Conservation (phyloP, 2,797 vertebrate species). For the Macrochelys suwanniensis region DNA sequence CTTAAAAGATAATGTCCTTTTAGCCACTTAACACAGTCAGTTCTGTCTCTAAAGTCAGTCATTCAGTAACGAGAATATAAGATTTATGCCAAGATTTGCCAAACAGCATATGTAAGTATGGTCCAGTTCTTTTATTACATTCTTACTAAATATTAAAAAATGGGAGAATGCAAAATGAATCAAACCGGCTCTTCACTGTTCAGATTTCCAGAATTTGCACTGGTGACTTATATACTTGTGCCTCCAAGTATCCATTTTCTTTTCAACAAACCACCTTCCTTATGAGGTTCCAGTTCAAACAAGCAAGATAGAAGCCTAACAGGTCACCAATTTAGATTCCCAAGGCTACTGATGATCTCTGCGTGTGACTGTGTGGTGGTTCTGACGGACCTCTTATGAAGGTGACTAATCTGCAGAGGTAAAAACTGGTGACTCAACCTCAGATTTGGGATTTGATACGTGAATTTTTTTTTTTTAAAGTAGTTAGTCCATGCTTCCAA, state of each 20-base stretch:
- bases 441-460: not conserved
- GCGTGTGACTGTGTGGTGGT: not conserved
- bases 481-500: not conserved
- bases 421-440: not conserved
- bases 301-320: not conserved
- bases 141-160: not conserved
- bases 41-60: not conserved
- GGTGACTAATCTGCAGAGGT: not conserved
- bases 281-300: not conserved
- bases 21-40: not conserved
- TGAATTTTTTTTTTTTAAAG: not conserved
- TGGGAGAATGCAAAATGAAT: not conserved
- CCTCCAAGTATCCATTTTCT: not conserved
- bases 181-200: not conserved
- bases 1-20: slow-evolving; percentile 62
- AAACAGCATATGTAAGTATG: not conserved
- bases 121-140: not conserved
- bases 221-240: not conserved
- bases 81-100: not conserved
- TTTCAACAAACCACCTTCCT: not conserved
- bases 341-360: not conserved
- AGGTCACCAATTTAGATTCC: not conserved
- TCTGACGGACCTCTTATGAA: not conserved
- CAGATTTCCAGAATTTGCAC: not conserved
- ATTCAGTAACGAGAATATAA: not conserved